Evolutionary conservation across 2,113 vertebrate species (phyloP).

Genomic region (Vulpes vulpes): DNA sequence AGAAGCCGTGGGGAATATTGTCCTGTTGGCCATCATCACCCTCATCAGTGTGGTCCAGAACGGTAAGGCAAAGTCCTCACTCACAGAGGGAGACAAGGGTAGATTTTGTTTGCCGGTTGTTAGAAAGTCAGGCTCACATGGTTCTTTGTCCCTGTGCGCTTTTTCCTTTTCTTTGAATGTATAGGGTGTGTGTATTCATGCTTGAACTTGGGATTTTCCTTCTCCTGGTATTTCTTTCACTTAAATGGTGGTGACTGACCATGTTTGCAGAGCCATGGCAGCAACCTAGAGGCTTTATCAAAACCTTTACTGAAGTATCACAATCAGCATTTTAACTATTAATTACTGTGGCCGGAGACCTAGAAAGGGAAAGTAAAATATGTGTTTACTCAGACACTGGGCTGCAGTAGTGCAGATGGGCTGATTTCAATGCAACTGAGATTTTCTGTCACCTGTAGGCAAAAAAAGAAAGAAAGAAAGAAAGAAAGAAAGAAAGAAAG

Average conservation of each 20-base stretch:
- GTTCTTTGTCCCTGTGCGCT: neutral
- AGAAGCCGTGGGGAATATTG: slow-evolving; percentile 90
- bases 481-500: too few species aligned
- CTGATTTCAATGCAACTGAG: neutral
- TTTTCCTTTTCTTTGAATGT: slow-evolving; percentile 15
- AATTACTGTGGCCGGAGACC: neutral
- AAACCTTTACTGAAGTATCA: neutral
- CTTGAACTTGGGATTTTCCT: neutral
- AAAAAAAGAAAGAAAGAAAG: neutral
- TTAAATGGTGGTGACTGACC: neutral
- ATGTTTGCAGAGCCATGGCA: neutral
- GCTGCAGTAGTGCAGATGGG: neutral
- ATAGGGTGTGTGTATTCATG: neutral
- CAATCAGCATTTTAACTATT: neutral
- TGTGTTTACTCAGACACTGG: neutral
- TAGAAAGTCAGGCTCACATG: neutral
- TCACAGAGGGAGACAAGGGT: neutral
- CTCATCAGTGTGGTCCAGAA: slow-evolving; percentile 95
- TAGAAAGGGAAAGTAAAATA: neutral
- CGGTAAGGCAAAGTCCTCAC: slow-evolving; percentile 86
- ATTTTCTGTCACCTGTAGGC: too few species aligned
- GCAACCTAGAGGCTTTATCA: neutral
- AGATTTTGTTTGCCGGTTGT: neutral
- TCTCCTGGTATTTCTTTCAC: neutral
- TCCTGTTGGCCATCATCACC: slow-evolving; percentile 93